Evolutionary conservation across 2,113 vertebrate species (phyloP), one percentile per base, ranked within the genome.

Genomic region (human): DNA sequence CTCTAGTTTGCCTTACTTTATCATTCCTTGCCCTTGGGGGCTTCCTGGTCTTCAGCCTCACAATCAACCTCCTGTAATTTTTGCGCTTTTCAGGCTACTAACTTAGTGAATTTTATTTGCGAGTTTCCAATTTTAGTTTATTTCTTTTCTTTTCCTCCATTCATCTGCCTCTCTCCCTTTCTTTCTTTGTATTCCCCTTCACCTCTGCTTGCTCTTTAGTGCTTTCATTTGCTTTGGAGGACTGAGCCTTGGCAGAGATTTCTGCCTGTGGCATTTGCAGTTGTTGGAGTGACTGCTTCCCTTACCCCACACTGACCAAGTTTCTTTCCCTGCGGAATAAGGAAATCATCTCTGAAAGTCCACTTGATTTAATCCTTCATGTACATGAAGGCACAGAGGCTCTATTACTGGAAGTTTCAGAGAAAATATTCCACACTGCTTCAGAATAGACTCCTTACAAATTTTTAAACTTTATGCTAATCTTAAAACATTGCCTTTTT

Each of bases 401-500:
- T 45, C 59, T 61, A 0, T 93, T 98, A 95, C 90, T 98, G 55
- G 96, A 97, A 76, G 98, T 98, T 98, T 99, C 98, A 23, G 98
- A 97, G 32, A 35, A 68, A 92, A 99, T 98, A 91, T 99, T 97
- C 99, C 99, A 99, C 73, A 99, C 98, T 99, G 98, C 66, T 99
- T 98, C 13, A 99, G 98, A 92, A 99, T 99, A 87, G 45, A 81
- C 17, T 96, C 66, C 94, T 98, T 98, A 18, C 92, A 27, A 97
- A 99, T 98, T 97, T 97, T 99, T 66, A 99, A 98, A 97, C 99
- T 99, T 99, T 98, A 99, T 99, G 99, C 99, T 99, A 96, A 99
- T 99, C 99, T 99, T 99, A 99, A 98, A 99, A 99, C 97, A 99
- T 99, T 1, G 96, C 97, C 97, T 99, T 99, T 98, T 99, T 99